A percentile compares a stretch with the other conserved stretches of the same genome.
These are phyloP conservation scores for Falco biarmicus DNA, from an alignment of 2,797 vertebrate genomes.

Conservation along the genomic window DNA sequence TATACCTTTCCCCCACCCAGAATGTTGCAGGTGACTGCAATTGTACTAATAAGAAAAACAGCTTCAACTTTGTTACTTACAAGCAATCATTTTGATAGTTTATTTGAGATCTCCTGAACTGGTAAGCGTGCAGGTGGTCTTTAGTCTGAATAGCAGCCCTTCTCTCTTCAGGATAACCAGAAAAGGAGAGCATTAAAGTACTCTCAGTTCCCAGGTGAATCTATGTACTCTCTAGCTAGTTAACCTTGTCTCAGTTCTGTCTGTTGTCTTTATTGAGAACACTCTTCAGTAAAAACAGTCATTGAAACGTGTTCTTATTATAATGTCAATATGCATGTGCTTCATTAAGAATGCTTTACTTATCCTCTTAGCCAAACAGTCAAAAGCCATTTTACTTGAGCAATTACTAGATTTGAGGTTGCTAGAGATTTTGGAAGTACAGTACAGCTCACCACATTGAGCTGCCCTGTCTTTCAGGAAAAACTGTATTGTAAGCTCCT, in stretches of 20 bases:
- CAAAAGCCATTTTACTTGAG: not conserved
- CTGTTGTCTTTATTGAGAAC: not conserved
- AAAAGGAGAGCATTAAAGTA: not conserved
- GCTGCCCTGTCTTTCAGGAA: not conserved
- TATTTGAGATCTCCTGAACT: not conserved
- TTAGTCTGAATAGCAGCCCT: not conserved
- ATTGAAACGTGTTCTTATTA: not conserved
- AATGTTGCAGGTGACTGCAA: not conserved
- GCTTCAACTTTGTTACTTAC: not conserved
- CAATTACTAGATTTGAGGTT: not conserved
- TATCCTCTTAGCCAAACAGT: not conserved
- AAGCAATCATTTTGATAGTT: not conserved
- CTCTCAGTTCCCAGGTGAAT: not conserved
- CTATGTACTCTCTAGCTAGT: not conserved
- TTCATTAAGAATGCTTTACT: not conserved
- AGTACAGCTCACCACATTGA: not conserved
- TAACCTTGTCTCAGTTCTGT: not conserved
- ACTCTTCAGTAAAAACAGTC: not conserved
- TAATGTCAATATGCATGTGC: not conserved
- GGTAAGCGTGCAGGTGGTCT: not conserved
- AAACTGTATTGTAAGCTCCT: not conserved
- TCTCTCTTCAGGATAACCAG: not conserved
- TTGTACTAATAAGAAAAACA: not conserved
- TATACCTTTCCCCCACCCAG: not conserved
- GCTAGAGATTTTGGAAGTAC: not conserved